phyloP scores from a whole-genome alignment of 1,140 invertebrate species.

The Prorops nasuta region DNA sequence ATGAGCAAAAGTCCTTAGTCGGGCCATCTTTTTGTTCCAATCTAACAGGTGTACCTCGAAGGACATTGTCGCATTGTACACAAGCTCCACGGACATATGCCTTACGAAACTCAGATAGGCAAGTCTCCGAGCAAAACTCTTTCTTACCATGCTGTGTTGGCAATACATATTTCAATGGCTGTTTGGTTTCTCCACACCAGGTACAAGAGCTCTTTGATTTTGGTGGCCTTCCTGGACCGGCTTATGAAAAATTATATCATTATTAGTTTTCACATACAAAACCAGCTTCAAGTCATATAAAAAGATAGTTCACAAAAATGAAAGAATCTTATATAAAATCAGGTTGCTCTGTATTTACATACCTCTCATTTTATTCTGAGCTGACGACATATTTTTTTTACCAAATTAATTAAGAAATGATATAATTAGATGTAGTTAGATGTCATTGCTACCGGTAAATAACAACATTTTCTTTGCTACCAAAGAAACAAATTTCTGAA shows the following conservation, averaged over 20 bases:
- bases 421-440: not conserved
- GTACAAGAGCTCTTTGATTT: conserved; percentile 72
- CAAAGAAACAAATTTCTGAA: not conserved
- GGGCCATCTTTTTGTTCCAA: conserved; percentile 57
- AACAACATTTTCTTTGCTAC: too few relatives aligned
- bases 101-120: conserved; percentile 83
- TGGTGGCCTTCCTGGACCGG: conserved; percentile 73
- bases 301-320: not conserved
- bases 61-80: conserved; percentile 81
- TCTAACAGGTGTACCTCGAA: conserved; percentile 63
- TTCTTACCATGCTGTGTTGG: conserved; percentile 86
- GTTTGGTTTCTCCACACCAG: conserved; percentile 82
- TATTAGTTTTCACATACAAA: not conserved
- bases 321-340: not conserved
- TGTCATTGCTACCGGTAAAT: too few relatives aligned
- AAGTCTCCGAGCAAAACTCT: conserved; percentile 89
- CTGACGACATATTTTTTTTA: not conserved
- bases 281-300: not conserved
- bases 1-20: conserved; percentile 81
- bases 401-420: not conserved
- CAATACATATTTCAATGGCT: conserved; percentile 78
- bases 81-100: conserved; percentile 85
- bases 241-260: conserved; percentile 13
- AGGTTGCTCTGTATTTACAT: not conserved
- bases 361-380: not conserved